Evolutionary conservation across 2,888 invertebrate species (phyloP), one percentile per base, ranked within the genome.

Genomic region (Eupithecia abbreviata): DNA sequence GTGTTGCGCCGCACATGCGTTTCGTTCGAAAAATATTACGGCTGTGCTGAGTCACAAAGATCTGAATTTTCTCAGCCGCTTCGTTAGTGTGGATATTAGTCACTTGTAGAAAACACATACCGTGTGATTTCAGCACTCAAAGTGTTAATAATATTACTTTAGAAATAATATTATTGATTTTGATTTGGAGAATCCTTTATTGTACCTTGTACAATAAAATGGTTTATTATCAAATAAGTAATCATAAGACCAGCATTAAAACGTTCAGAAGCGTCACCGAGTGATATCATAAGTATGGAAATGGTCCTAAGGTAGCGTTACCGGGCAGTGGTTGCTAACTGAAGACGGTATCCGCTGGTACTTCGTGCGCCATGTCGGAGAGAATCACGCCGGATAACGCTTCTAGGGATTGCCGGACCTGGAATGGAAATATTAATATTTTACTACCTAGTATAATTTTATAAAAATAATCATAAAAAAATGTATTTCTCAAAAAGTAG

Each of bases 341-440:
- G 88, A 91, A 91, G 62, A 88, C 89, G 1, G 93, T 90, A 74
- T 95, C 93, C 84, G 90, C 91, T 71, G 94, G 92, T 9, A 90
- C 85, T 81, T 81, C 58, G 82, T 95, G 93, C 74, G 88, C 89
- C 90, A 93, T 90, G 79, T 95, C 94, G 0, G 93, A 90, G 41
- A 94, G 79, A 81, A 96, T 96, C 79, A 97, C 96, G 82, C 97
- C 96, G 42, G 98, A 97, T 82, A 98, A 92, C 72, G 97, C 97
- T 92, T 98, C 98, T 87, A 98, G 90, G 75, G 97, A 97, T 90
- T 97, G 97, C 80, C 98, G 96, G 78, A 98, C 97, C 98, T 98
- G 91, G 3, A 93, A 93, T 77, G 84, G 55, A 83, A 71, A n/a
- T 2, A 15, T 4, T 30, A 30, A 30, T 30, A 30, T 30, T 30